A percentile compares a stretch with the other conserved stretches of the same genome.
Conservation (phyloP, 1,140 invertebrate genomes). For the Psix sp. region DNA sequence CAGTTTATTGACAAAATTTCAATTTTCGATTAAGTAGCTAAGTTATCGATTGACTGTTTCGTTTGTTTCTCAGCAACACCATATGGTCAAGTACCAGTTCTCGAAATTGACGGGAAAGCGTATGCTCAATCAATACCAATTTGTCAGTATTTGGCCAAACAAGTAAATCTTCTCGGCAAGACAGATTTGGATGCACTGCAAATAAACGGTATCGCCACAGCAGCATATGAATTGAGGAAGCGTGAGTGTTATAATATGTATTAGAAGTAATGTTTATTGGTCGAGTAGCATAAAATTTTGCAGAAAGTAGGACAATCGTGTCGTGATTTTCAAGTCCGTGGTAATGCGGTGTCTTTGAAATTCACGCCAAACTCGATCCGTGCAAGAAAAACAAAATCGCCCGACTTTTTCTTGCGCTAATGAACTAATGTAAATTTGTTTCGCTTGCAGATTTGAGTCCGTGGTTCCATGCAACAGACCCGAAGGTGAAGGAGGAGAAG, state of each 20-base stretch:
- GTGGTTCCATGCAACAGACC: conserved; percentile 65
- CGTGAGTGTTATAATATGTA: conserved; percentile 61
- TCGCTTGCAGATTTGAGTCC: conserved; percentile 39
- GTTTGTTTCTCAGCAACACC: conserved; percentile 71
- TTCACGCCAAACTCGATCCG: too few relatives aligned
- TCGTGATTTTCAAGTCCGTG: conserved; percentile 22
- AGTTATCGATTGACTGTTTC: neutral
- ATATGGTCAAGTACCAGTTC: conserved; percentile 78
- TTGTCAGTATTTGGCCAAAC: conserved; percentile 77
- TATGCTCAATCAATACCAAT: conserved; percentile 78
- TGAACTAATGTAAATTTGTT: neutral
- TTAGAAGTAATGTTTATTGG: conserved; percentile 28
- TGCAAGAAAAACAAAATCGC: neutral
- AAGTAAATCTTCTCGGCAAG: conserved; percentile 76
- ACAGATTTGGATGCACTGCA: conserved; percentile 72
- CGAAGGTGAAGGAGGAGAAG: conserved; percentile 62
- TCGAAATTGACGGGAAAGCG: conserved; percentile 78
- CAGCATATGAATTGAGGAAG: conserved; percentile 66
- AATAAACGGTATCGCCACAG: conserved; percentile 70
- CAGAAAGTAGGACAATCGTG: conserved; percentile 36
- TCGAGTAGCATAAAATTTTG: conserved; percentile 17
- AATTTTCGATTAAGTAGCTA: neutral
- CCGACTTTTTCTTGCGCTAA: neutral
- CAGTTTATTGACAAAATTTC: too few relatives aligned
- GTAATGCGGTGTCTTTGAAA: too few relatives aligned